A percentile compares a stretch with the other conserved stretches of the same genome.
Conservation (phyloP, 2,797 vertebrate genomes). For the Toxotes lorentzi region DNA sequence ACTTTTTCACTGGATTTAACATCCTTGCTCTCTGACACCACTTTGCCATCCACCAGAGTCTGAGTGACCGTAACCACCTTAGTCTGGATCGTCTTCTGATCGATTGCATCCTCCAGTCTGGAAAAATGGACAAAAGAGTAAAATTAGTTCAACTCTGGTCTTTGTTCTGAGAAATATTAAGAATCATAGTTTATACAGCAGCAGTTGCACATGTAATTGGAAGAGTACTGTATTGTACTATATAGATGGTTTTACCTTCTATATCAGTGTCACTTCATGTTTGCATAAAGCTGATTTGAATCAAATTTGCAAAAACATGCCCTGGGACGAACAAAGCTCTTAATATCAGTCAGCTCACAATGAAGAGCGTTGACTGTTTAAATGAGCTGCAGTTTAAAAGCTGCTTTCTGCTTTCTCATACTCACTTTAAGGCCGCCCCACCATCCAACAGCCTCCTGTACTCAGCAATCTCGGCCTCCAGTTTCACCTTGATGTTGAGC, state of each 20-base stretch:
- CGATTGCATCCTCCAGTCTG: slow-evolving; percentile 86
- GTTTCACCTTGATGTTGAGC: slow-evolving; percentile 91
- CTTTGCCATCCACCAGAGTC: slow-evolving; percentile 88
- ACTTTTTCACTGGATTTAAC: slow-evolving; percentile 55
- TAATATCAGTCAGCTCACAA: not conserved
- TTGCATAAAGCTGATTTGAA: slow-evolving; percentile 69
- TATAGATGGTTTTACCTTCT: too few relatives aligned
- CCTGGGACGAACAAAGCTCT: slow-evolving; percentile 9
- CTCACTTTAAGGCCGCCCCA: slow-evolving; percentile 84
- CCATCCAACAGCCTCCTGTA: slow-evolving; percentile 92
- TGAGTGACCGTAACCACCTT: slow-evolving; percentile 88
- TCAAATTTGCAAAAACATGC: slow-evolving; percentile 58
- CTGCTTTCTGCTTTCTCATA: slow-evolving; percentile 6
- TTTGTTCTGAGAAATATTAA: not conserved
- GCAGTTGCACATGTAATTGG: slow-evolving; percentile 4
- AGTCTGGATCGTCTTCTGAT: slow-evolving; percentile 71
- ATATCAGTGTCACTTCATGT: slow-evolving; percentile 31
- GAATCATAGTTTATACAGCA: not conserved
- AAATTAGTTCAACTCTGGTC: not conserved
- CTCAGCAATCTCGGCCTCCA: slow-evolving; percentile 91
- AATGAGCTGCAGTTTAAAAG: not conserved
- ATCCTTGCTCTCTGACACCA: slow-evolving; percentile 88
- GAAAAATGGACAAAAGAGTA: slow-evolving; percentile 24
- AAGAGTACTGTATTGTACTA: too few relatives aligned
- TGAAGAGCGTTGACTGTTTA: not conserved